A percentile compares a stretch with the other conserved stretches of the same genome.
These are phyloP conservation scores for Aquatica leii DNA, from an alignment of 2,888 invertebrate genomes.

Conservation along the genomic window DNA sequence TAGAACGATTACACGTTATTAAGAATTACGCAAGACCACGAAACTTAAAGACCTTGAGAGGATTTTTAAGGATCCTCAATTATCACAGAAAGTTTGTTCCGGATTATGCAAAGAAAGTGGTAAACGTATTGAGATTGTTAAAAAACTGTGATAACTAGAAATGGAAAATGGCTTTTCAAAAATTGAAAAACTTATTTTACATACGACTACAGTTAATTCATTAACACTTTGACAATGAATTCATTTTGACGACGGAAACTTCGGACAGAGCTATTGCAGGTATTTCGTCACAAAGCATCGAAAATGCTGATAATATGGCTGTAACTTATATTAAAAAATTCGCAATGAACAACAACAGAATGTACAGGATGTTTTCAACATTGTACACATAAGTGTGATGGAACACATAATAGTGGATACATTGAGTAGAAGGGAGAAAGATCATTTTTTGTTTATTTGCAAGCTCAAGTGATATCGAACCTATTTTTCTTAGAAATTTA, in stretches of 20 bases:
- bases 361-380: conserved; percentile 6
- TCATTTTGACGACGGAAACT: no score
- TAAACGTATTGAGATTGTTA: background rate
- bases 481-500: no score
- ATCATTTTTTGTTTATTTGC: background rate
- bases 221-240: background rate
- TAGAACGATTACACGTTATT: background rate
- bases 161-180: background rate
- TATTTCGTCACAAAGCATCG: no score
- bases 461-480: no score
- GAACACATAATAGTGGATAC: background rate
- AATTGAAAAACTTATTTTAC: background rate
- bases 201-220: background rate
- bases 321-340: conserved; percentile 2
- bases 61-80: conserved; percentile 4
- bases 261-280: no score
- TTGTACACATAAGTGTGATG: conserved; percentile 2
- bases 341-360: conserved; percentile 7
- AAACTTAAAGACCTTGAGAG: background rate
- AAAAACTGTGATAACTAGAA: background rate
- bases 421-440: background rate
- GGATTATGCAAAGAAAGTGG: background rate
- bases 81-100: conserved; percentile 7
- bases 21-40: background rate
- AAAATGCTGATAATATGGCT: conserved; percentile 8